Evolutionary conservation across 2,797 vertebrate genomes (phyloP), one percentile per base, ranked within the genome.

Genomic region (Pangasius mekongensis): DNA sequence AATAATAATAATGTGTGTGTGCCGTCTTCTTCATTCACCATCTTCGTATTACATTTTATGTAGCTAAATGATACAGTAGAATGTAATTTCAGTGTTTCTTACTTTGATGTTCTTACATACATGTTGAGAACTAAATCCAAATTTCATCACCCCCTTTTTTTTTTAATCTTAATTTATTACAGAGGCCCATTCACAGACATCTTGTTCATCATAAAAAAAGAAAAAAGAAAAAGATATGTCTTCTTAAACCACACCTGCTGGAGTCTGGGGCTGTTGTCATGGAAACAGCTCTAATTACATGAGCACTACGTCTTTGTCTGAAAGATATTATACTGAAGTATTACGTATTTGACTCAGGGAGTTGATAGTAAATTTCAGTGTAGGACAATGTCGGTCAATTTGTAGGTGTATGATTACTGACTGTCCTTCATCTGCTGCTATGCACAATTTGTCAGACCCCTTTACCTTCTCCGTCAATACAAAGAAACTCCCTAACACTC

Each of bases 271-370:
- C 39, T 76, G 36, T 77, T 62, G 60, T 66, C 84, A 33, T 77
- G 39, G 56, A 86, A 86, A 77, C 71, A 86, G n/a, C 30, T 62
- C 3, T 62, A 20, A 3, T 27, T 76, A 85, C n/a, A 86, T 64
- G 14, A 74, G 1, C 9, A 24, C 73, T 74, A 20, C 0, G 24
- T 33, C 39, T 30, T 84, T 39, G 6, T 76, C 43, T 76, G 47
- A 76, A 76, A 76, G 24, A 76, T 76, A 43, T 43, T 39, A 1
- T 47, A 9, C 20, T 60, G 3, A 16, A 43, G 16, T 71, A 22
- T 71, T 71, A 36, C 24, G 24, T 74, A 47, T 74, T 74, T 27
- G 24, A 27, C 5, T 76, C 43, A 7, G 11, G 13, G 2, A 49
- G 43, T n/a, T n/a, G 8, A 49, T n/a, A 16, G 43, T 76, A 49